Evolutionary conservation across 1,140 invertebrate species (phyloP).

Genomic region (Pseudomyrmex flavicornis): DNA sequence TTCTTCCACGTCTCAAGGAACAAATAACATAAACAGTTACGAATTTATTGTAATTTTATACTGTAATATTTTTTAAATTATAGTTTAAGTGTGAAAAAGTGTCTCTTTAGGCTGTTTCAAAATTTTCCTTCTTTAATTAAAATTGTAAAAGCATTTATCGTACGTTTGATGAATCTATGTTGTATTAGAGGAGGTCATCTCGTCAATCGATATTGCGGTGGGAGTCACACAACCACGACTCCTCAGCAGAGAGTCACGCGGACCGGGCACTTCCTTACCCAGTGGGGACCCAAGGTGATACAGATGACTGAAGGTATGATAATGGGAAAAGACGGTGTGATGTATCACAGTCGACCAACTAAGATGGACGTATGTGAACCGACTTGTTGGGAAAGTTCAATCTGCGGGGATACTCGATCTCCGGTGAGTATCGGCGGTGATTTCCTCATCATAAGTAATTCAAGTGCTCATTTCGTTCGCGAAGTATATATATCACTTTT

Average conservation of each 20-base stretch:
- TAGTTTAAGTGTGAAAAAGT: background rate
- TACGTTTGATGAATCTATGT: slow-evolving; percentile 10
- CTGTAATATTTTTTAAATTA: background rate
- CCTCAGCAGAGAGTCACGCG: slow-evolving; percentile 88
- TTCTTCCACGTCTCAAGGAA: background rate
- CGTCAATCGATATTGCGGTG: slow-evolving; percentile 90
- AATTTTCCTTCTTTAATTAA: background rate
- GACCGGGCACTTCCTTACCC: slow-evolving; percentile 86
- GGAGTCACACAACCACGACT: slow-evolving; percentile 89
- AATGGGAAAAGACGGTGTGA: slow-evolving; percentile 85
- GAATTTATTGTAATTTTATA: background rate
- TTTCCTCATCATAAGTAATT: slow-evolving; percentile 13
- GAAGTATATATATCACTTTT: background rate
- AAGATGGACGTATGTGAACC: slow-evolving; percentile 61
- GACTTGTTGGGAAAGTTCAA: slow-evolving; percentile 31
- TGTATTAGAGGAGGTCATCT: slow-evolving; percentile 85
- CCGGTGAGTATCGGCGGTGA: slow-evolving; percentile 36
- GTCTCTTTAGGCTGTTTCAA: background rate
- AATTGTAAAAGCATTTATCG: background rate
- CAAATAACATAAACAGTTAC: background rate
- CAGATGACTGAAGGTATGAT: slow-evolving; percentile 84
- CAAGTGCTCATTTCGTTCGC: background rate
- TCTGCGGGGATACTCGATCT: slow-evolving; percentile 3
- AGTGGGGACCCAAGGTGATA: slow-evolving; percentile 87
- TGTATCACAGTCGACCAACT: slow-evolving; percentile 71